Conservation (phyloP, 2,888 invertebrate species). For the Agrotis exclamationis region DNA sequence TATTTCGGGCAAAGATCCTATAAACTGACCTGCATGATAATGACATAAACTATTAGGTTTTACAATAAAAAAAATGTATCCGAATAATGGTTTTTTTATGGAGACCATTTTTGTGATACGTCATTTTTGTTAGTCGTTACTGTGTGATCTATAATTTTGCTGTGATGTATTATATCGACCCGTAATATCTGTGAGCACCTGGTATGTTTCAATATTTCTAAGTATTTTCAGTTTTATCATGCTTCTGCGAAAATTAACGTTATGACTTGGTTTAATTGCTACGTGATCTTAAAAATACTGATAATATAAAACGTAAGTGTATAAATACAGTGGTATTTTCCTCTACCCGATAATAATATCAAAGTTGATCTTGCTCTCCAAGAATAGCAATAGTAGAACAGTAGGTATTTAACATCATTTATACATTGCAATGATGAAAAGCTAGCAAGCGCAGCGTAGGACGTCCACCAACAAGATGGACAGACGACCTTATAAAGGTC, state of each 20-base stretch:
- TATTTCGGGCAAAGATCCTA: neutral
- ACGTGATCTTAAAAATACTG: neutral
- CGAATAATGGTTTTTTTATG: too few species aligned
- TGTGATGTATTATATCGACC: too few species aligned
- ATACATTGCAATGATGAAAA: neutral
- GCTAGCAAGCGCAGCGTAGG: too few species aligned
- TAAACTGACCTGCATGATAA: neutral
- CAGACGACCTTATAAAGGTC: too few species aligned
- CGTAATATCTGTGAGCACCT: too few species aligned
- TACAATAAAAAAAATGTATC: too few species aligned
- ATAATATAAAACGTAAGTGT: neutral
- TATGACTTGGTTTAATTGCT: neutral
- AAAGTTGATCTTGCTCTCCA: neutral
- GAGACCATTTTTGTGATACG: too few species aligned
- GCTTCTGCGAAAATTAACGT: neutral
- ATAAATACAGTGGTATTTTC: slow-evolving; percentile 14
- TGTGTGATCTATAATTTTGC: too few species aligned
- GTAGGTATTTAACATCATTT: neutral
- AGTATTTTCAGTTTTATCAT: neutral
- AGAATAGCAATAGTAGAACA: neutral
- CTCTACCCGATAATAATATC: neutral
- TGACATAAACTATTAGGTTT: too few species aligned
- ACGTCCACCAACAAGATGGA: too few species aligned
- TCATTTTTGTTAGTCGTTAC: too few species aligned
- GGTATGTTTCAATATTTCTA: neutral